Base-by-base conservation (phyloP, 1,140 invertebrate genomes). In the Berghia stephanieae region DNA sequence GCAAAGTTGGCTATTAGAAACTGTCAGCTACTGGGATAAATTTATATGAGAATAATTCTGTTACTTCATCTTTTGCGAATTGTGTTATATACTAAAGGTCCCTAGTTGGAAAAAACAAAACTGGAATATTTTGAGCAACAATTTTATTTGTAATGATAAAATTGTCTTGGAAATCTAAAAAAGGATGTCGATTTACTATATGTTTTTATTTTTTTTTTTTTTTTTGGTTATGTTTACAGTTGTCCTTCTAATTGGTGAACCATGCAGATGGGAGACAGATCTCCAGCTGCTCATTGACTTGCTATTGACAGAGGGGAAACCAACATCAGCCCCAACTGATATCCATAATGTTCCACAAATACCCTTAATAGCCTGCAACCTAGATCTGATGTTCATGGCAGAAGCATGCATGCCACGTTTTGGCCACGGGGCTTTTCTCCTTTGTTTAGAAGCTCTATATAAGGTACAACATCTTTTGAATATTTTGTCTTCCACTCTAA, bases 221-320 rank as follows among this genome's bases (percentile, higher is more conserved):
- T 46, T 44, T 60, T 74, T 46, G 77, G 77, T 67, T 57, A n/a
- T n/a, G n/a, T n/a, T 83, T 93, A 63, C 77, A 88, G 89, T 86
- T 76, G 81, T 90, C 24, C 82, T 90, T 66, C 81, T 90, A 57
- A 88, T 90, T 80, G 89, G 88, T 34, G 89, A 90, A 70, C 88
- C 89, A 21, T 83, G 85, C 0, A 82, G 87, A 71, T 90, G 89
- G 89, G 90, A 91, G 79, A 89, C 90, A 8, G 85, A 88, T 70
- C 84, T 92, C 18, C 93, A 94, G 85, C 83, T 94, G 18, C 88
- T 94, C 49, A 87, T 94, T 3, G 94, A 94, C 86, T 87, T 93
- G 34, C 81, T 94, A 6, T 86, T 94, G 83, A 93, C 93, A 1
- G 91, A 93, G 84, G 94, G 94, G 18, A 83, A 84, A 63, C 88